Conservation (phyloP, 2,888 invertebrate species). For the Drosophila ezoana region DNA sequence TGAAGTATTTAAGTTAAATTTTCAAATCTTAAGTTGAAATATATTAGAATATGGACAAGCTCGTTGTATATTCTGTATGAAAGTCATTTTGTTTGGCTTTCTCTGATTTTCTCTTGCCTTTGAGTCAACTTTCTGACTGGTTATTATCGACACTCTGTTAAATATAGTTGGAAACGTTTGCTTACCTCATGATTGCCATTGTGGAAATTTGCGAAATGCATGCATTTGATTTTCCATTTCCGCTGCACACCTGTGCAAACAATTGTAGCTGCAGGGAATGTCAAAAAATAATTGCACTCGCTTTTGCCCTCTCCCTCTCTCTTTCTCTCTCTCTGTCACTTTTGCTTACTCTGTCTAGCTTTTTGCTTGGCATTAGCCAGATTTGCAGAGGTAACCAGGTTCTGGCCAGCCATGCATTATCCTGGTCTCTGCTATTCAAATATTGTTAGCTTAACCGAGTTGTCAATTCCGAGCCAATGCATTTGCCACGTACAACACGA, state of each 20-base stretch:
- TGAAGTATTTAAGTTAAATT: too few species aligned
- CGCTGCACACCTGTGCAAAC: constrained; percentile 33
- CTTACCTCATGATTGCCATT: constrained; percentile 19
- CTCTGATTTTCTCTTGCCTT: neutral
- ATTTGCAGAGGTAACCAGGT: constrained; percentile 55
- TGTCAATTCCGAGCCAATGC: constrained; percentile 74
- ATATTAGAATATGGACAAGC: too few species aligned
- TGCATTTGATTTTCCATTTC: constrained; percentile 44
- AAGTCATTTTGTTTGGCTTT: too few species aligned
- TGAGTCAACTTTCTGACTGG: neutral
- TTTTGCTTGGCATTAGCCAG: constrained; percentile 56
- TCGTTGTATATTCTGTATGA: too few species aligned
- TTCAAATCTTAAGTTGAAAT: too few species aligned
- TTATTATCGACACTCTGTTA: constrained; percentile 8
- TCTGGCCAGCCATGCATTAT: constrained; percentile 45
- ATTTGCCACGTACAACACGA: constrained; percentile 52
- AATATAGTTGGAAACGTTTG: constrained; percentile 5
- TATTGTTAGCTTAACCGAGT: constrained; percentile 76
- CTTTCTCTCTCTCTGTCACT: neutral
- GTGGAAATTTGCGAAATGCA: constrained; percentile 38
- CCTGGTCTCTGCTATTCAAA: constrained; percentile 63
- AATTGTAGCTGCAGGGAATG: constrained; percentile 33
- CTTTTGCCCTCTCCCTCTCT: neutral
- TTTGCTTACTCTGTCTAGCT: neutral
- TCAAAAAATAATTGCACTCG: constrained; percentile 45